Conservation (phyloP, 2,797 vertebrate species). For the Onychomys arenicola region DNA sequence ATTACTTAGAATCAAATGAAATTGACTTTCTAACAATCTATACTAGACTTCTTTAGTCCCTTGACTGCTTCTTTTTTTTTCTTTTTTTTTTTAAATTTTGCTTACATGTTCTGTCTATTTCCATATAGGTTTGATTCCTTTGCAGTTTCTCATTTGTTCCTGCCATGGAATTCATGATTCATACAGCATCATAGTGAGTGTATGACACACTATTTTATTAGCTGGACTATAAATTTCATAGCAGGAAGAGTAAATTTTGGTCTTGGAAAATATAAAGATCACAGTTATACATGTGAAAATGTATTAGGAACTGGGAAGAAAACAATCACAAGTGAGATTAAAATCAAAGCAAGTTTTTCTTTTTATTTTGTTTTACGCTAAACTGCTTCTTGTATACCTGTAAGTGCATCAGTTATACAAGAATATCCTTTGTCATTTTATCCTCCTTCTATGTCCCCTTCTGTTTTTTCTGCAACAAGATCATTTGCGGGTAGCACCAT, state of each 20-base stretch:
- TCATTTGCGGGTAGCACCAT: too few relatives aligned
- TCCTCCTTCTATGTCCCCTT: not conserved
- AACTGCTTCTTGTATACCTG: not conserved
- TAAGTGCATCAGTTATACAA: not conserved
- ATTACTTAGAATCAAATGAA: not conserved
- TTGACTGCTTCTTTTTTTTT: not conserved
- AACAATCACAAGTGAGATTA: not conserved
- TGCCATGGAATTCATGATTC: constrained; percentile 88
- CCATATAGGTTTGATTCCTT: constrained; percentile 85
- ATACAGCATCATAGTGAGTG: constrained; percentile 75
- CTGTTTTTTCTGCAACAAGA: not conserved
- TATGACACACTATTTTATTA: constrained; percentile 85
- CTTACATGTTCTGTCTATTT: constrained; percentile 89
- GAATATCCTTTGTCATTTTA: not conserved
- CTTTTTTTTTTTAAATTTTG: constrained; percentile 65
- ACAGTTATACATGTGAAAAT: not conserved
- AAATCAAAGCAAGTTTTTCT: not conserved
- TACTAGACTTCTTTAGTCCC: not conserved
- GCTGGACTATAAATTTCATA: constrained; percentile 80
- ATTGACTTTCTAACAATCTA: not conserved
- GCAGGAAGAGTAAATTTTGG: constrained; percentile 72
- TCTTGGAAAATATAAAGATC: constrained; percentile 18
- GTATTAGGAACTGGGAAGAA: not conserved
- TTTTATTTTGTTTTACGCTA: not conserved
- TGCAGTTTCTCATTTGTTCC: constrained; percentile 84